A percentile compares a stretch with the other conserved stretches of the same genome.
These are phyloP conservation scores for Tragelaphus eurycerus DNA, from an alignment of 2,797 vertebrate genomes.

Conservation along the genomic window DNA sequence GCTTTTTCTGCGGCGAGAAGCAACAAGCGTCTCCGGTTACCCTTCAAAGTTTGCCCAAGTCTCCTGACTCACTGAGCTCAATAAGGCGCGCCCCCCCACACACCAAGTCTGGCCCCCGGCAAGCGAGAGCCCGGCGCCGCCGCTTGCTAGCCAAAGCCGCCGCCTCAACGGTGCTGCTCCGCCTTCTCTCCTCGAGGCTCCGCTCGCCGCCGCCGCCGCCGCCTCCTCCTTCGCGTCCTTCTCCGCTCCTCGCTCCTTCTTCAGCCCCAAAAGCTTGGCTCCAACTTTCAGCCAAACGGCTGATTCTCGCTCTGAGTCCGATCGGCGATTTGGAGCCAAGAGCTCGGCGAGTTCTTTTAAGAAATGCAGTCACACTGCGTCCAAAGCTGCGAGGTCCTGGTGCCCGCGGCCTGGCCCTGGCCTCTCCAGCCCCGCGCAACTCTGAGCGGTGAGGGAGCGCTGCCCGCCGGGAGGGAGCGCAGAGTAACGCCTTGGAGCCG, in stretches of 20 bases:
- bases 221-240: conserved; percentile 10
- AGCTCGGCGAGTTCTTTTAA: conserved; percentile 4
- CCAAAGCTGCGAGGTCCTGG: neutral
- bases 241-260: conserved; percentile 29
- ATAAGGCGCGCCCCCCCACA: neutral
- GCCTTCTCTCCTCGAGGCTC: conserved; percentile 60
- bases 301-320: conserved; percentile 11
- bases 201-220: neutral
- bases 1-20: conserved; percentile 28
- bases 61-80: neutral
- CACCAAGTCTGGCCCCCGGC: conserved; percentile 25
- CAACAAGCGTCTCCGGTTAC: conserved; percentile 69
- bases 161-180: conserved; percentile 56
- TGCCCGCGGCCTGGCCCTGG: conserved; percentile 41
- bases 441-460: neutral
- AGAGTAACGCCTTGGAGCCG: conserved; percentile 56
- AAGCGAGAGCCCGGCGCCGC: conserved; percentile 7
- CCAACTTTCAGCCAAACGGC: conserved; percentile 60
- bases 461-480: conserved; percentile 33
- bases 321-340: neutral
- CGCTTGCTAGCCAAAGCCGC: neutral
- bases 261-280: conserved; percentile 33
- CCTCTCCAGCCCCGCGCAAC: neutral
- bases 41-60: conserved; percentile 72
- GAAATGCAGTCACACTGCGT: neutral